Evolutionary conservation across 1,140 invertebrate genomes (phyloP).

Genomic region (Dufourea novaeangliae): DNA sequence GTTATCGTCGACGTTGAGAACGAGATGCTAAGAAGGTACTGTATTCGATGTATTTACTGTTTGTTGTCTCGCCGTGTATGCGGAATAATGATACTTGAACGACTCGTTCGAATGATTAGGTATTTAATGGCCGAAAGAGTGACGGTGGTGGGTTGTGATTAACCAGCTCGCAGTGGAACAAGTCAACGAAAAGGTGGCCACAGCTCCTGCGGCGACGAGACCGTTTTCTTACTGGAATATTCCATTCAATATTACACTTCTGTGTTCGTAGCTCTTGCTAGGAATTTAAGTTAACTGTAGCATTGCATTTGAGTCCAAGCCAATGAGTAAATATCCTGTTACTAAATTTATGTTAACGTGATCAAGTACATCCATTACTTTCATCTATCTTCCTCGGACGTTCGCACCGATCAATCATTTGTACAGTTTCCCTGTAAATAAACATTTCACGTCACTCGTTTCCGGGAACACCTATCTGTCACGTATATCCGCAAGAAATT

Average conservation of each 20-base stretch:
- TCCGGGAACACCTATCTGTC: background rate
- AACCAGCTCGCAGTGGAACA: background rate
- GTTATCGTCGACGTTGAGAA: conserved; percentile 92
- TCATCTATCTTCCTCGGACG: too few relatives aligned
- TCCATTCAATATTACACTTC: too few relatives aligned
- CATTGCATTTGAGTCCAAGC: too few relatives aligned
- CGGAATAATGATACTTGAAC: too few relatives aligned
- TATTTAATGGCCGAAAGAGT: background rate
- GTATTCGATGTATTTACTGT: background rate
- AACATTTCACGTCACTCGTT: background rate
- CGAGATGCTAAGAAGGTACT: conserved; percentile 85
- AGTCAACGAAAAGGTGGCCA: conserved; percentile 30
- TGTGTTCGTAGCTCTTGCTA: too few relatives aligned
- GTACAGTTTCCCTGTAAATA: conserved; percentile 25
- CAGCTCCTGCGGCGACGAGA: background rate
- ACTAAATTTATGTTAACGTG: too few relatives aligned
- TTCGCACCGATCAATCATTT: too few relatives aligned
- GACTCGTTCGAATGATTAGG: background rate
- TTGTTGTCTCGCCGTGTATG: background rate
- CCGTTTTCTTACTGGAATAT: too few relatives aligned
- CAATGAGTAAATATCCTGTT: too few relatives aligned
- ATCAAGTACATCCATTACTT: too few relatives aligned
- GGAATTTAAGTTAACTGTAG: too few relatives aligned
- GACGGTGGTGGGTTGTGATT: background rate
- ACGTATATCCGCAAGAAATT: background rate